A percentile compares a stretch with the other conserved stretches of the same genome.
These are phyloP conservation scores for Drosophila buzzatii DNA, from an alignment of 2,888 invertebrate species.

Conservation along the genomic window DNA sequence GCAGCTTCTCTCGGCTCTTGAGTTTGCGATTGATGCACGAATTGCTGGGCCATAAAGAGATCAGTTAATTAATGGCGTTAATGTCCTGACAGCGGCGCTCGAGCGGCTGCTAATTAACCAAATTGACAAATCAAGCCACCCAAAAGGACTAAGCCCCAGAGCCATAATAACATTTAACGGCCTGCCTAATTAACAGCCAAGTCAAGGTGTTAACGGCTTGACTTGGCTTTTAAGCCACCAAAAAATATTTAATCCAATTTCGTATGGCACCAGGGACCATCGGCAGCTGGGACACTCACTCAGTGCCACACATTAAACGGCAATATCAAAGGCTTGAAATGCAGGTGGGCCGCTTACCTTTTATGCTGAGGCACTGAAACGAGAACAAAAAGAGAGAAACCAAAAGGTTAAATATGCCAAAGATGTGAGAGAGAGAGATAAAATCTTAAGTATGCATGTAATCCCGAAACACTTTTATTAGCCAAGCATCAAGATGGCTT, in stretches of 20 bases:
- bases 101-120: constrained; percentile 63
- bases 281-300: background rate
- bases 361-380: constrained; percentile 55
- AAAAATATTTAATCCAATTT: constrained; percentile 55
- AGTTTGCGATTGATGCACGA: constrained; percentile 36
- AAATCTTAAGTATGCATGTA: constrained; percentile 66
- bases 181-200: constrained; percentile 66
- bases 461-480: constrained; percentile 71
- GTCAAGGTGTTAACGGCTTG: constrained; percentile 68
- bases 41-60: constrained; percentile 54
- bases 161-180: constrained; percentile 58
- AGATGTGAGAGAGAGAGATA: constrained; percentile 37
- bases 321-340: constrained; percentile 45
- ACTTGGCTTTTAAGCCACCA: constrained; percentile 42
- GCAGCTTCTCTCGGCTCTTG: background rate
- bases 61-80: constrained; percentile 75
- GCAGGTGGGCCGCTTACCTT: constrained; percentile 60
- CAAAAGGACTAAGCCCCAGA: constrained; percentile 18
- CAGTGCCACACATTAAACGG: constrained; percentile 35
- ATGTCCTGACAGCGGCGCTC: constrained; percentile 49
- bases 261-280: constrained; percentile 5
- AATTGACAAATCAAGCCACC: constrained; percentile 71
- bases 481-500: constrained; percentile 20
- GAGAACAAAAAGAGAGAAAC: constrained; percentile 37
- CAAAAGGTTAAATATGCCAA: constrained; percentile 48